phyloP scores from a whole-genome alignment of 2,888 invertebrate genomes.

The Drosophila infuscata region DNA sequence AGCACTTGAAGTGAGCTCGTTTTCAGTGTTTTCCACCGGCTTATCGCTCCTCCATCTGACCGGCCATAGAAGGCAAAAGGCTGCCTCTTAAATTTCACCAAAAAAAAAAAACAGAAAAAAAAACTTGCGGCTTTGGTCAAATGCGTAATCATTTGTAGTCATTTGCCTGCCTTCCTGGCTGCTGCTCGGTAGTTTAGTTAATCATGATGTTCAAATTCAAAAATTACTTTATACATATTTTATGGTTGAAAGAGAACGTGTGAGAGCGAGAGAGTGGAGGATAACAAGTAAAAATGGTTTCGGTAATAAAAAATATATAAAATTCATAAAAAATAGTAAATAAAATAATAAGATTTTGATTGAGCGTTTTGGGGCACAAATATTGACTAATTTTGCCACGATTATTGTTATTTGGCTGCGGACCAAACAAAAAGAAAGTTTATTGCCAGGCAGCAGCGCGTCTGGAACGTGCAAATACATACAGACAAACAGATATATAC shows the following conservation, averaged over 20 bases:
- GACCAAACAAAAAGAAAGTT: constrained; percentile 66
- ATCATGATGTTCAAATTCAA: constrained; percentile 76
- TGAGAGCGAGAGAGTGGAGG: constrained; percentile 14
- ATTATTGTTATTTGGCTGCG: constrained; percentile 77
- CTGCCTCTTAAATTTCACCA: constrained; percentile 60
- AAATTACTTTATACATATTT: constrained; percentile 77
- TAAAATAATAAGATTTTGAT: constrained; percentile 73
- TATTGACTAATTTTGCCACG: constrained; percentile 83
- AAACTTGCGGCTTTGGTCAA: constrained; percentile 50
- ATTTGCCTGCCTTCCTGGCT: constrained; percentile 60
- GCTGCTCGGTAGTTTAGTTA: constrained; percentile 65
- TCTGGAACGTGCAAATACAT: constrained; percentile 46
- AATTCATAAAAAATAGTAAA: constrained; percentile 46
- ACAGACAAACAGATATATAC: constrained; percentile 6
- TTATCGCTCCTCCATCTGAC: constrained; percentile 63
- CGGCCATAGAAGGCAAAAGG: constrained; percentile 48
- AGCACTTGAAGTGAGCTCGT: constrained; percentile 69
- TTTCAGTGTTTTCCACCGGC: constrained; percentile 59
- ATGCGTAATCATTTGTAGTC: constrained; percentile 79
- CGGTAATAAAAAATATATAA: constrained; percentile 13
- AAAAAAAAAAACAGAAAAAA: constrained; percentile 21
- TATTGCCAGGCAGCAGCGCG: constrained; percentile 18
- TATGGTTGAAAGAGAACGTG: constrained; percentile 39
- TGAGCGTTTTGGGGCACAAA: constrained; percentile 74
- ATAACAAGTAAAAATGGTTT: constrained; percentile 18